phyloP scores from a whole-genome alignment of 2,888 invertebrate genomes.

The Thymelicus lineola region DNA sequence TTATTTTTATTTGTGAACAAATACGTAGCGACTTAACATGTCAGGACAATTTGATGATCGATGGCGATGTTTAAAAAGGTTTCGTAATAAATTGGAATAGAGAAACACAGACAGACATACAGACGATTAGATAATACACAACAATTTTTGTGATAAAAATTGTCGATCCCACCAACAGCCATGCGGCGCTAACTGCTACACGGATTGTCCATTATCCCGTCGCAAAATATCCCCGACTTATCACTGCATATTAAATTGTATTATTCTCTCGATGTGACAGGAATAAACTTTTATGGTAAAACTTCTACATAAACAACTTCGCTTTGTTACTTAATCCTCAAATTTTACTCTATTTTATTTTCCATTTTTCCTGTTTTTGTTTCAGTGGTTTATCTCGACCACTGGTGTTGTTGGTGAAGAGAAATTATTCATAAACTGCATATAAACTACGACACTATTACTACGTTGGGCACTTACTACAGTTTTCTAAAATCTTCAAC shows the following conservation, averaged over 20 bases:
- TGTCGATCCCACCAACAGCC: neutral
- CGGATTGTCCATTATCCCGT: conserved; percentile 10
- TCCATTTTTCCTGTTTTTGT: neutral
- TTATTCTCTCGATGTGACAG: neutral
- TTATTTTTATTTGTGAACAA: too few relatives aligned
- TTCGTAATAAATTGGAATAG: too few relatives aligned
- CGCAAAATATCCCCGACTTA: conserved; percentile 1
- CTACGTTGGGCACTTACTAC: too few relatives aligned
- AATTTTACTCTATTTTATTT: neutral
- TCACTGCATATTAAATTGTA: conserved; percentile 4
- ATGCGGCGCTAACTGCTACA: neutral
- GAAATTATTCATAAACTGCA: too few relatives aligned
- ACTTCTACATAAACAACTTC: neutral
- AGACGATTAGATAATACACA: too few relatives aligned
- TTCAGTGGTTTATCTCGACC: too few relatives aligned
- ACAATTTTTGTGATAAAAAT: neutral
- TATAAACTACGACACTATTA: too few relatives aligned
- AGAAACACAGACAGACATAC: too few relatives aligned
- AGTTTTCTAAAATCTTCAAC: too few relatives aligned
- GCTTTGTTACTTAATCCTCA: neutral
- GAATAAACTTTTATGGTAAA: conserved; percentile 4
- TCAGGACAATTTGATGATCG: too few relatives aligned
- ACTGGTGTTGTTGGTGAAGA: too few relatives aligned
- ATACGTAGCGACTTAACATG: too few relatives aligned
- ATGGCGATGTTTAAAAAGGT: neutral